These are phyloP conservation scores for Leucosticte australis DNA, from an alignment of 2,113 vertebrate species.

Conservation along the genomic window DNA sequence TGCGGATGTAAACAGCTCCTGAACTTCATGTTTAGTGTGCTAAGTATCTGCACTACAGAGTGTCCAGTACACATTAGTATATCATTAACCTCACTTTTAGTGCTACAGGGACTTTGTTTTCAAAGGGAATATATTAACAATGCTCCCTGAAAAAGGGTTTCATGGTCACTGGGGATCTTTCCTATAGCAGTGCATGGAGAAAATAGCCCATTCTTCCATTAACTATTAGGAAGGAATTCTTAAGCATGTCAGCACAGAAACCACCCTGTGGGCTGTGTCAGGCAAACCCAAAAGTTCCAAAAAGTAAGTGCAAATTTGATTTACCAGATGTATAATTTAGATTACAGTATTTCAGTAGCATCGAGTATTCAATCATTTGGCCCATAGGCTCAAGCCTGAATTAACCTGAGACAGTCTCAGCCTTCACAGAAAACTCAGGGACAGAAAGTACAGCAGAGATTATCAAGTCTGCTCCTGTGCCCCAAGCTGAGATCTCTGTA, in stretches of 20 bases:
- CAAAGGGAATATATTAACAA: neutral
- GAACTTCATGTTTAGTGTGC: neutral
- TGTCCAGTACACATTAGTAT: neutral
- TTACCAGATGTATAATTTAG: neutral
- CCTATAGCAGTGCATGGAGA: neutral
- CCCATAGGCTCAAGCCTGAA: neutral
- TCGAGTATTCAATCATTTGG: neutral
- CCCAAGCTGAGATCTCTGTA: conserved; percentile 13
- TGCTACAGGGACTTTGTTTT: neutral
- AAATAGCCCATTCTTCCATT: neutral
- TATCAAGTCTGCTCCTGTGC: neutral
- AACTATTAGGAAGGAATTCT: neutral
- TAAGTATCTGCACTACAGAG: neutral
- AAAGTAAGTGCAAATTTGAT: neutral
- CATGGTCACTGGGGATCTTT: fast-evolving
- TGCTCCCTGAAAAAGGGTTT: neutral
- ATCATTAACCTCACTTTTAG: neutral
- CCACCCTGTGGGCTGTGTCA: neutral
- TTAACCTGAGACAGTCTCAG: neutral
- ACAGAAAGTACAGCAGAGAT: neutral
- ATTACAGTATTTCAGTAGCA: neutral
- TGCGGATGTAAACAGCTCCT: neutral
- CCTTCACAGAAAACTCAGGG: neutral
- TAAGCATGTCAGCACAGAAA: neutral
- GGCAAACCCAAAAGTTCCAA: neutral